phyloP scores from a whole-genome alignment of 2,888 invertebrate genomes.

The Latheticus oryzae region DNA sequence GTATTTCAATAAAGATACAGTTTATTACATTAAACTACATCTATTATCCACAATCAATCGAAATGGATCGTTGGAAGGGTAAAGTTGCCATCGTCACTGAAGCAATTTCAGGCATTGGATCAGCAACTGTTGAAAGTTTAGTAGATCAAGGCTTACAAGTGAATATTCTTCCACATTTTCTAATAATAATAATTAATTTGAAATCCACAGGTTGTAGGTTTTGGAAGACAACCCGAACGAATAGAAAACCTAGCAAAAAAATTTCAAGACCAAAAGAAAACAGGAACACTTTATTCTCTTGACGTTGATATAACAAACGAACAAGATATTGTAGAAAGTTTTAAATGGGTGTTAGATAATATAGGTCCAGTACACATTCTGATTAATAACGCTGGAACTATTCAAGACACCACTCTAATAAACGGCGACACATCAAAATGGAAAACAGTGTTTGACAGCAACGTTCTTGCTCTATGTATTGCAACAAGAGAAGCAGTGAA shows the following conservation, averaged over 20 bases:
- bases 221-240: conserved; percentile 44
- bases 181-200: conserved; percentile 20
- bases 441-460: conserved; percentile 43
- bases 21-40: neutral
- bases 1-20: neutral
- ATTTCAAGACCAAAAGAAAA: conserved; percentile 36
- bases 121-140: conserved; percentile 4
- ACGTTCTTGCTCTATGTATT: conserved; percentile 48
- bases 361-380: conserved; percentile 50
- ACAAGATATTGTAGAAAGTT: conserved; percentile 46
- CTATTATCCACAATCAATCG: neutral
- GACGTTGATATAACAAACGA: conserved; percentile 48
- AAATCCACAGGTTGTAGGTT: conserved; percentile 42
- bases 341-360: conserved; percentile 46
- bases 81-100: conserved; percentile 17
- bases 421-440: conserved; percentile 43
- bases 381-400: conserved; percentile 49
- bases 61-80: conserved; percentile 17
- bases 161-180: conserved; percentile 4
- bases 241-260: conserved; percentile 41
- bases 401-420: conserved; percentile 37
- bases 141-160: conserved; percentile 13
- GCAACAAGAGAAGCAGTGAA: conserved; percentile 50
- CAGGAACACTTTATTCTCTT: conserved; percentile 45
- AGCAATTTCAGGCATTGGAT: conserved; percentile 10